Base-by-base conservation (phyloP, 2,797 vertebrate species). In the Tympanoctomys barrerae region DNA sequence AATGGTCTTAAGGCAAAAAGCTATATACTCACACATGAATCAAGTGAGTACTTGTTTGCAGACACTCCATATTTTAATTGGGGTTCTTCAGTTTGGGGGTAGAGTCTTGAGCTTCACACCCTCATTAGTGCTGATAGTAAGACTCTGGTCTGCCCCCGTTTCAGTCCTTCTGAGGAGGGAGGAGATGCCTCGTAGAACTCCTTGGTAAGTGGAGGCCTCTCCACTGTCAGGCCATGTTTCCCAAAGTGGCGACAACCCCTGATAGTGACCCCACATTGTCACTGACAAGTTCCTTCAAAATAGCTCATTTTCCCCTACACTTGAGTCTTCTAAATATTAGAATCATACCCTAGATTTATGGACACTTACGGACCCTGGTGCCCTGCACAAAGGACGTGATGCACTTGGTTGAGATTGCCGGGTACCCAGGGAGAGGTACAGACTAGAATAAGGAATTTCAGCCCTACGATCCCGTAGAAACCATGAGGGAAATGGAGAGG, bases 321-420 rank as follows among this genome's bases (percentile, higher is more conserved):
- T 70, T 68, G 62, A 59, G 42, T 81, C 73, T 75, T 79, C 96
- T 84, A 52, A 73, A 66, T 62, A 66, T 95, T 71, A 13, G 14
- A 86, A 42, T 62, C 42, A 68, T 52, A 22, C 16, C 5, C 12
- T 89, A 9, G 57, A 36, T 52, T 54, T 87, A 57, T 82, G 5
- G 77, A 88, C 24, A 49, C 61, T 81, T 49, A 31, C 0, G 16
- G 28, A 46, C 61, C n/a, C 31, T 79, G 8, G n/a, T 2, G 28
- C 66, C 36, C 12, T 70, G 11, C 46, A 14, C 10, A 85, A 24
- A 79, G 33, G 57, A 42, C 22, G 24, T 80, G 12, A 42, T 87
- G 36, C 18, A 1, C 46, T 18, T 82, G 39, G 80, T 3, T 89
- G 62, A 83, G 24, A 13, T 73, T 86, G 21, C 84, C 16, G n/a